Conservation (phyloP, 1,140 invertebrate genomes). For the Drosophila ohnishii region DNA sequence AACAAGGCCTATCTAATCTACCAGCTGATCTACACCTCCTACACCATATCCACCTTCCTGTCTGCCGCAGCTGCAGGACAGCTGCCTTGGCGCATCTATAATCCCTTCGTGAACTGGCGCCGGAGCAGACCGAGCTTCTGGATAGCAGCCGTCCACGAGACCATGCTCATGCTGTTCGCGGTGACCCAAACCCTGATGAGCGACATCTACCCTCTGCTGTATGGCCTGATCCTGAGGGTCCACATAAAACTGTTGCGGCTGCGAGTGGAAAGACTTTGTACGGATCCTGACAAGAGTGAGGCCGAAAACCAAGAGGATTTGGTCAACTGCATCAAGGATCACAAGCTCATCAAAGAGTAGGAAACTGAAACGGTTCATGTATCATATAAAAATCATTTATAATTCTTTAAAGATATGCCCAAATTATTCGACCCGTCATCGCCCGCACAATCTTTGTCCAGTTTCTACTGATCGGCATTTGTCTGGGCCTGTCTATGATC, state of each 20-base stretch:
- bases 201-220: conserved; percentile 39
- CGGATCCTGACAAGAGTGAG: conserved; percentile 17
- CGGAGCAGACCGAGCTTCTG: conserved; percentile 13
- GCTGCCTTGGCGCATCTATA: conserved; percentile 47
- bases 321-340: conserved; percentile 45
- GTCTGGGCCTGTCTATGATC: conserved; percentile 43
- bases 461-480: conserved; percentile 45
- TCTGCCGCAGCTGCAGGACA: conserved; percentile 3
- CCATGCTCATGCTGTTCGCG: conserved; percentile 2
- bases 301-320: conserved; percentile 30
- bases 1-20: conserved; percentile 39
- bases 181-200: conserved; percentile 16
- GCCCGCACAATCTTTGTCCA: conserved; percentile 39
- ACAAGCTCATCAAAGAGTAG: conserved; percentile 49
- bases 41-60: conserved; percentile 12
- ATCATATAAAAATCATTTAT: background rate
- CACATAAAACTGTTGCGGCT: conserved; percentile 35
- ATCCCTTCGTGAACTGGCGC: conserved; percentile 43
- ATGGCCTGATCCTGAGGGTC: conserved; percentile 15
- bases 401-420: conserved; percentile 9
- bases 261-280: conserved; percentile 37
- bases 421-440: conserved; percentile 30
- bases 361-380: background rate
- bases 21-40: conserved; percentile 16
- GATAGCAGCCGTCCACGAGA: conserved; percentile 17